Evolutionary conservation across 2,888 invertebrate species (phyloP).

Genomic region (Limnephilus lunatus): DNA sequence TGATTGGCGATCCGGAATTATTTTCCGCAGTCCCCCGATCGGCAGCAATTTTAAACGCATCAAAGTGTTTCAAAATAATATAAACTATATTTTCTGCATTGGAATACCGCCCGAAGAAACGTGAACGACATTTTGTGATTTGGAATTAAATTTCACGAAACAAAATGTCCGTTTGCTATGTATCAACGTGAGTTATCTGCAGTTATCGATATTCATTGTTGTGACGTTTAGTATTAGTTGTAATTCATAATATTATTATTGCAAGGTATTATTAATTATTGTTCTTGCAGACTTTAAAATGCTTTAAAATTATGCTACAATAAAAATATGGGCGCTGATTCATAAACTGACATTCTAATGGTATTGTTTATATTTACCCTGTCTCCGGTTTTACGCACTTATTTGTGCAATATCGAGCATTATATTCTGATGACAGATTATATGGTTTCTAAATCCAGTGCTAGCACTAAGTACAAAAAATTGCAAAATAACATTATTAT

Average conservation of each 20-base stretch:
- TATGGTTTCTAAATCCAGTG: neutral
- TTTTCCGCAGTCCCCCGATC: constrained; percentile 73
- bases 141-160: constrained; percentile 65
- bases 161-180: constrained; percentile 85
- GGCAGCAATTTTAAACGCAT: constrained; percentile 54
- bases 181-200: constrained; percentile 81
- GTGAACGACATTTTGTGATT: neutral
- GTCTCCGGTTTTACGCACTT: neutral
- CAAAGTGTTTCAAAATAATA: neutral
- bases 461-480: neutral
- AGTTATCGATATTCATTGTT: constrained; percentile 66
- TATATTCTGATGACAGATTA: neutral
- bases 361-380: neutral
- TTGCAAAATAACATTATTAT: neutral
- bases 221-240: neutral
- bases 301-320: neutral
- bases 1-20: constrained; percentile 78
- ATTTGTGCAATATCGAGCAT: neutral
- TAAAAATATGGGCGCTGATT: neutral
- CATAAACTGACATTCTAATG: neutral
- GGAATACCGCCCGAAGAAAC: neutral
- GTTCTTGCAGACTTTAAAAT: neutral
- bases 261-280: neutral
- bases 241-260: constrained; percentile 1
- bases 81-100: neutral